These are phyloP conservation scores for Micrastur ruficollis DNA, from an alignment of 2,797 vertebrate species.

Conservation along the genomic window DNA sequence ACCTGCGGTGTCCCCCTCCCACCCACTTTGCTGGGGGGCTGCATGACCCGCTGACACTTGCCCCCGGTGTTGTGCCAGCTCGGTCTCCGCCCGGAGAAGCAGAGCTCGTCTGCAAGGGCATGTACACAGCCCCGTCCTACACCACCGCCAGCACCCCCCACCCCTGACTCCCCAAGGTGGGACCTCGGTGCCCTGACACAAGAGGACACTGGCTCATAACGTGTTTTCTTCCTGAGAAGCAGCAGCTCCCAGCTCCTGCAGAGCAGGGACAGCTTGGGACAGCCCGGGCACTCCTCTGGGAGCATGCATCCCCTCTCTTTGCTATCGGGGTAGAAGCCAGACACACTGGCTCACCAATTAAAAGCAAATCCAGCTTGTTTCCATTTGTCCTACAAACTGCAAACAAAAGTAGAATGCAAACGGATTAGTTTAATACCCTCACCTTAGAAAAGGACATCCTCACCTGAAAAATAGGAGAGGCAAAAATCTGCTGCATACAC, in stretches of 20 bases:
- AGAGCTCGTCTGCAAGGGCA: neutral
- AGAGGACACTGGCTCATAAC: neutral
- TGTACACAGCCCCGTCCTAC: fast-evolving
- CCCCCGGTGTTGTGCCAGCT: neutral
- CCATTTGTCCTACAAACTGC: neutral
- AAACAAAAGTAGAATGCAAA: neutral
- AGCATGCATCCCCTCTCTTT: neutral
- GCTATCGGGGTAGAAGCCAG: neutral
- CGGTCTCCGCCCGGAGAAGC: fast-evolving
- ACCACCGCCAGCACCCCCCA: neutral
- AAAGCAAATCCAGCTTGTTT: neutral
- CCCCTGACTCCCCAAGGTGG: too few species aligned
- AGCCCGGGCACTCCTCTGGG: neutral
- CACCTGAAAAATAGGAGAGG: neutral
- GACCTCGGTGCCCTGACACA: fast-evolving
- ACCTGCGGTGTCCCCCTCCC: fast-evolving
- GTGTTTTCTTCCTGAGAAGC: neutral
- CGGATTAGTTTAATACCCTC: neutral
- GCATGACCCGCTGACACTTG: fast-evolving
- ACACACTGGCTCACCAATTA: neutral
- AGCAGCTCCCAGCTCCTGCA: neutral
- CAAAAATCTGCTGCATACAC: neutral
- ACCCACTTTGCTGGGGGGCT: neutral
- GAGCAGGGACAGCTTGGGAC: neutral
- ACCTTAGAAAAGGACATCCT: neutral